phyloP scores from a whole-genome alignment of 2,797 vertebrate genomes.

The Taeniopygia guttata region DNA sequence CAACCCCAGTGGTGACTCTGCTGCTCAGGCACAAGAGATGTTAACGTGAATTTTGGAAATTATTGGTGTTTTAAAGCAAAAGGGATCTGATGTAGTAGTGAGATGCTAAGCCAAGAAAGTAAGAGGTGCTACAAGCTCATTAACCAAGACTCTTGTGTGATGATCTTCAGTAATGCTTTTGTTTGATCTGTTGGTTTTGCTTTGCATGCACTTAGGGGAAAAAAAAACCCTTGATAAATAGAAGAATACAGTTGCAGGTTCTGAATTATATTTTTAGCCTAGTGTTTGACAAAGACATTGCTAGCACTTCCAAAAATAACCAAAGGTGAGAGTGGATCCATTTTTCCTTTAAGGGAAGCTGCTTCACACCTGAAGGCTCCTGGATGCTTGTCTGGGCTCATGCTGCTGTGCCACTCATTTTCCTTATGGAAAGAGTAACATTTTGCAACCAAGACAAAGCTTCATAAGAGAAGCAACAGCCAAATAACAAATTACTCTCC shows the following conservation, averaged over 20 bases:
- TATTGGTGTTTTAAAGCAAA: neutral
- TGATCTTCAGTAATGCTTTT: neutral
- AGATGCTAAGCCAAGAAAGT: constrained; percentile 5
- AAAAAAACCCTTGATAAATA: neutral
- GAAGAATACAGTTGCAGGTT: neutral
- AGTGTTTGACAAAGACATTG: neutral
- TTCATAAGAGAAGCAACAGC: neutral
- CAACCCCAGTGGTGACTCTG: constrained; percentile 27
- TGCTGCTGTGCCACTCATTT: fast-evolving
- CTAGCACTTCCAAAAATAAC: neutral
- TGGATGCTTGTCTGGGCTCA: neutral
- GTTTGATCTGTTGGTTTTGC: neutral
- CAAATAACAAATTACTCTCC: neutral
- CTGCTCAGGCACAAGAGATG: neutral
- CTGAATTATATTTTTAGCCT: neutral
- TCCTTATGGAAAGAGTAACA: neutral
- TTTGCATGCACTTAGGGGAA: neutral
- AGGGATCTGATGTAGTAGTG: neutral
- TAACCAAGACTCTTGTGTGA: neutral
- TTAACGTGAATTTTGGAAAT: neutral
- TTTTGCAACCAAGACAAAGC: constrained; percentile 1
- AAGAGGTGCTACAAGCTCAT: neutral
- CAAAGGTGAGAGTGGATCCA: neutral
- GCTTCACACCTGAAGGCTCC: neutral
- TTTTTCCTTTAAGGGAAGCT: neutral